Conservation (phyloP, 2,797 vertebrate species). For the Pipistrellus pipistrellus region DNA sequence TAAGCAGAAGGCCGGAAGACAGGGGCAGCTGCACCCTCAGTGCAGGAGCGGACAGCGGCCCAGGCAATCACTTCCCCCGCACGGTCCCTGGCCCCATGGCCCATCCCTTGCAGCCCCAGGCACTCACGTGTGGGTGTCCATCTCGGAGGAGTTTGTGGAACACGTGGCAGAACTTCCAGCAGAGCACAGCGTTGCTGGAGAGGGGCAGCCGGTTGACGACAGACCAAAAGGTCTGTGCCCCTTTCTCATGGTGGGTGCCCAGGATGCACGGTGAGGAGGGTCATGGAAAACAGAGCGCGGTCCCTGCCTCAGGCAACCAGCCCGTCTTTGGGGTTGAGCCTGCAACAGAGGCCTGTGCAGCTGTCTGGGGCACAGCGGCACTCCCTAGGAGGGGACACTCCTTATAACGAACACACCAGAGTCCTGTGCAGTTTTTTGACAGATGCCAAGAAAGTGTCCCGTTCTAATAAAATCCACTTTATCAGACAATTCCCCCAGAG, state of each 20-base stretch:
- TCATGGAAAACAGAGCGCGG: slow-evolving; percentile 84
- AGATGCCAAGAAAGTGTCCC: neutral
- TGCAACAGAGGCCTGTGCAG: rapidly evolving
- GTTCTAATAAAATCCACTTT: neutral
- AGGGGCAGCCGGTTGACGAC: slow-evolving; percentile 96
- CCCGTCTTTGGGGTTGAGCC: rapidly evolving
- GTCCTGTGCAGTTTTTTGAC: neutral
- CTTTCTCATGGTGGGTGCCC: slow-evolving; percentile 99
- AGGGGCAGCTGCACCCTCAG: neutral
- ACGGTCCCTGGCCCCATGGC: neutral
- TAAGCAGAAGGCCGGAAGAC: neutral
- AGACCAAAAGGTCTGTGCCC: slow-evolving; percentile 98
- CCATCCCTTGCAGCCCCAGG: rapidly evolving
- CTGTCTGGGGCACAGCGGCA: neutral
- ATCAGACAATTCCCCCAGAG: neutral
- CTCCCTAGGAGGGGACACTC: rapidly evolving
- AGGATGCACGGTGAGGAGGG: slow-evolving; percentile 94
- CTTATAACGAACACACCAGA: neutral
- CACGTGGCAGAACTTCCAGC: slow-evolving; percentile 99
- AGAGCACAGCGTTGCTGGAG: slow-evolving; percentile 97
- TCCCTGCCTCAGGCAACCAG: neutral
- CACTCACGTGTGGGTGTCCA: slow-evolving; percentile 95
- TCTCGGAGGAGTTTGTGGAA: slow-evolving; percentile 99
- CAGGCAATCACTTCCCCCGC: neutral
- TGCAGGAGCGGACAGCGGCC: neutral